phyloP scores from a whole-genome alignment of 1,140 invertebrate genomes.

The Pachyrhynchus sulphureomaculatus region DNA sequence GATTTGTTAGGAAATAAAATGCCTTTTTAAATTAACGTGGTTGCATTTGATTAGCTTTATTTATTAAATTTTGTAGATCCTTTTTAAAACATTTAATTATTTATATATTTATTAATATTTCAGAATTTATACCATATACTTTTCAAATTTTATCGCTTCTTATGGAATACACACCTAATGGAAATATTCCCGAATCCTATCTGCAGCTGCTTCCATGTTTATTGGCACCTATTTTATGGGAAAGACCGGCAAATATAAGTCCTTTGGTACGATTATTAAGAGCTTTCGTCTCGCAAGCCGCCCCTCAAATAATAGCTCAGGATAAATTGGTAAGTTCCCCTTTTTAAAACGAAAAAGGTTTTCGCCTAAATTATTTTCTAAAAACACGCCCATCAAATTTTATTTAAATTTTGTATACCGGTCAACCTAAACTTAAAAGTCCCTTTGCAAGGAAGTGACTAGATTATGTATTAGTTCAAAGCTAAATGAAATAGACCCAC shows the following conservation, averaged over 20 bases:
- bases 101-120: conserved; percentile 16
- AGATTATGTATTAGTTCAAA: too few relatives aligned
- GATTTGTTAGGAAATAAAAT: too few relatives aligned
- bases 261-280: conserved; percentile 87
- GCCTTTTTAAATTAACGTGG: too few relatives aligned
- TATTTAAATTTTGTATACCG: too few relatives aligned
- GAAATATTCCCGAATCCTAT: conserved; percentile 76
- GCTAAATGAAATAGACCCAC: too few relatives aligned
- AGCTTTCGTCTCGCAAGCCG: conserved; percentile 78
- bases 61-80: too few relatives aligned
- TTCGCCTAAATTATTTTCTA: too few relatives aligned
- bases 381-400: too few relatives aligned
- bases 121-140: conserved; percentile 96
- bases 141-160: conserved; percentile 94
- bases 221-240: conserved; percentile 86
- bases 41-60: too few relatives aligned
- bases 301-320: conserved; percentile 68
- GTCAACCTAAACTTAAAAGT: too few relatives aligned
- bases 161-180: conserved; percentile 68
- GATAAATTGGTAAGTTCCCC: conserved; percentile 48
- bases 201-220: conserved; percentile 87
- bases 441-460: too few relatives aligned
- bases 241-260: conserved; percentile 87
- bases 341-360: background rate
- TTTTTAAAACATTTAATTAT: background rate